Evolutionary conservation across 2,113 vertebrate species (phyloP).

Genomic region (Fregata magnificens): DNA sequence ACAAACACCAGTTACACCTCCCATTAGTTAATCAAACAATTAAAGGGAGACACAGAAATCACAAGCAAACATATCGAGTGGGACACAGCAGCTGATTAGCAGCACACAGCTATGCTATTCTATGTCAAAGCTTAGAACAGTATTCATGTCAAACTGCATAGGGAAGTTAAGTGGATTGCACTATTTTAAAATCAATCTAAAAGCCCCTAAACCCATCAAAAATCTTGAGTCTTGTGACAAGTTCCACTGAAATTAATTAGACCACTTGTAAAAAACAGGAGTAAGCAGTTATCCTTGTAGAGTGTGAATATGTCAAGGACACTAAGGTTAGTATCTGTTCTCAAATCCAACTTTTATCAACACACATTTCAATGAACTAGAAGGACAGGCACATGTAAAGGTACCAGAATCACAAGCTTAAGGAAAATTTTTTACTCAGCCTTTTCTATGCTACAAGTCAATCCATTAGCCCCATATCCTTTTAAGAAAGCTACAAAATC

Average conservation of each 20-base stretch:
- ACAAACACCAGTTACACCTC: background rate
- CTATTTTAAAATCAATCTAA: background rate
- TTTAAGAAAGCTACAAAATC: background rate
- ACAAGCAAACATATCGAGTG: background rate
- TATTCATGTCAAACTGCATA: background rate
- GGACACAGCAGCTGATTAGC: background rate
- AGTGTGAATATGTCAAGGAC: background rate
- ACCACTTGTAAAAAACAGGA: background rate
- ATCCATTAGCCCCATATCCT: background rate
- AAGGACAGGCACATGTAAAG: background rate
- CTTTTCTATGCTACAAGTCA: background rate
- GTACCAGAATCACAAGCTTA: background rate
- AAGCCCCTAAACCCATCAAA: background rate
- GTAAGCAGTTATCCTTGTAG: background rate
- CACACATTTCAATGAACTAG: background rate
- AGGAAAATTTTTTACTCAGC: background rate
- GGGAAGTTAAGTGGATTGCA: background rate
- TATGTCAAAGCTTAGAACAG: background rate
- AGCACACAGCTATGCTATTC: background rate
- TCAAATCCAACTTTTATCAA: background rate
- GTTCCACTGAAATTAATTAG: background rate
- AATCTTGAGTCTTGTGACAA: background rate
- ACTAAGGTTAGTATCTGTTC: background rate
- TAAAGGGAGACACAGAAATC: background rate
- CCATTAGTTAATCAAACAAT: background rate